phyloP scores from a whole-genome alignment of 1,140 invertebrate species.

The Tetragonula clypearis region DNA sequence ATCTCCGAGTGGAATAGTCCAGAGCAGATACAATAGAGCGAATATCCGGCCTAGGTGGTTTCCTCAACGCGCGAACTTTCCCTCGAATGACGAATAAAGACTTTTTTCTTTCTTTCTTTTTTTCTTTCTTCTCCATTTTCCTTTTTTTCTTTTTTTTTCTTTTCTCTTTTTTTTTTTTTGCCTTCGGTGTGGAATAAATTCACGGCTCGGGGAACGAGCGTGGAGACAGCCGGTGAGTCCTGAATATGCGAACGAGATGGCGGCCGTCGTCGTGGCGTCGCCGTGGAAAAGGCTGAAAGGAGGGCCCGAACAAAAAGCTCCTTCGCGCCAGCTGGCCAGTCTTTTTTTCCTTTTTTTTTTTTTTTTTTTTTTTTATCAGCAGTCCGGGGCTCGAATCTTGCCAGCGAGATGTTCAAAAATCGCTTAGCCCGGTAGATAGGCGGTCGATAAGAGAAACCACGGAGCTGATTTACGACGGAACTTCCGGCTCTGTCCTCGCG shows the following conservation, averaged over 20 bases:
- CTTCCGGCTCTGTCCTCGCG: conserved; percentile 46
- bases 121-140: background rate
- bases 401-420: conserved; percentile 67
- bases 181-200: conserved; percentile 17
- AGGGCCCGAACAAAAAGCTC: conserved; percentile 49
- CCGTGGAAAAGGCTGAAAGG: conserved; percentile 45
- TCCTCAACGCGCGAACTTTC: background rate
- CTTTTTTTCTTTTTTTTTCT: background rate
- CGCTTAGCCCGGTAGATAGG: conserved; percentile 62
- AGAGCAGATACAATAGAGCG: background rate
- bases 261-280: conserved; percentile 21
- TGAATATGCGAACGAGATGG: conserved; percentile 55
- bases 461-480: conserved; percentile 53
- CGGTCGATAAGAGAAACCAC: conserved; percentile 55
- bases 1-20: background rate
- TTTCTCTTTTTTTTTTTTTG: background rate
- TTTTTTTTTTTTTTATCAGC: conserved; percentile 43
- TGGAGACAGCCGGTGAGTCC: conserved; percentile 34
- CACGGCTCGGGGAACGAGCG: background rate
- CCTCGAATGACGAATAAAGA: background rate
- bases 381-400: conserved; percentile 48
- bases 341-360: background rate
- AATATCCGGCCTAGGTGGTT: background rate
- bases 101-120: too few species aligned
- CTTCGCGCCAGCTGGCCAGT: conserved; percentile 54